Conservation (phyloP, 2,113 vertebrate genomes). For the Saccopteryx leptura region DNA sequence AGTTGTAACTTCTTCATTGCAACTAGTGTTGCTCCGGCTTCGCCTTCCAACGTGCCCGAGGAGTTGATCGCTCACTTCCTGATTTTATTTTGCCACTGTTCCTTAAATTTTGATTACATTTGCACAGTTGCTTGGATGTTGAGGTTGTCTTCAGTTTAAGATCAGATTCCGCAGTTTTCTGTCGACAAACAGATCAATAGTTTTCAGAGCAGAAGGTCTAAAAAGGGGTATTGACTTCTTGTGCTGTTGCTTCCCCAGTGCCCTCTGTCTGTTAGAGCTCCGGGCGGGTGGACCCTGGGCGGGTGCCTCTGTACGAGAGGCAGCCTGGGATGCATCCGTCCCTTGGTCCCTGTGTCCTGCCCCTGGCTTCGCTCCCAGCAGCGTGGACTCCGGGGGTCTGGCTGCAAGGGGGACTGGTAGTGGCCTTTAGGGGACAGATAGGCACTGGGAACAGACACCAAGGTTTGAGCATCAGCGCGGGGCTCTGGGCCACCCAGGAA, state of each 20-base stretch:
- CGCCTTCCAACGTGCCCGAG: background rate
- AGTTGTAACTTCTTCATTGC: background rate
- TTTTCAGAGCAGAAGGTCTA: constrained; percentile 47
- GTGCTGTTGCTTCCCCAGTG: background rate
- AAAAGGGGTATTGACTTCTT: background rate
- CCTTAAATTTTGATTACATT: background rate
- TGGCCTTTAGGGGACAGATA: background rate
- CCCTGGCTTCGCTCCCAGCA: rapidly evolving
- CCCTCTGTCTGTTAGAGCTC: background rate
- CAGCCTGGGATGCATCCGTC: too few relatives aligned
- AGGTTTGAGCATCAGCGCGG: rapidly evolving
- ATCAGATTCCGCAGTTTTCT: constrained; percentile 14
- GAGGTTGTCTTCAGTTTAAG: background rate
- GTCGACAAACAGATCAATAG: constrained; percentile 48
- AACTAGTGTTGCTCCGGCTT: background rate
- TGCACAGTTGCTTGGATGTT: background rate
- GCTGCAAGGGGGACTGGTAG: background rate
- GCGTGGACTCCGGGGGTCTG: too few relatives aligned
- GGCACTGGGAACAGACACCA: too few relatives aligned
- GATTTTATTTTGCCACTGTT: background rate
- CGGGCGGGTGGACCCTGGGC: background rate
- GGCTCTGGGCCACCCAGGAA: background rate
- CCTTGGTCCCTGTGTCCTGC: background rate
- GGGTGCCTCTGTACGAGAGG: too few relatives aligned
- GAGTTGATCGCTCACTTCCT: background rate